Base-by-base conservation (phyloP, 2,113 vertebrate genomes). In the Zosterops pallidus region DNA sequence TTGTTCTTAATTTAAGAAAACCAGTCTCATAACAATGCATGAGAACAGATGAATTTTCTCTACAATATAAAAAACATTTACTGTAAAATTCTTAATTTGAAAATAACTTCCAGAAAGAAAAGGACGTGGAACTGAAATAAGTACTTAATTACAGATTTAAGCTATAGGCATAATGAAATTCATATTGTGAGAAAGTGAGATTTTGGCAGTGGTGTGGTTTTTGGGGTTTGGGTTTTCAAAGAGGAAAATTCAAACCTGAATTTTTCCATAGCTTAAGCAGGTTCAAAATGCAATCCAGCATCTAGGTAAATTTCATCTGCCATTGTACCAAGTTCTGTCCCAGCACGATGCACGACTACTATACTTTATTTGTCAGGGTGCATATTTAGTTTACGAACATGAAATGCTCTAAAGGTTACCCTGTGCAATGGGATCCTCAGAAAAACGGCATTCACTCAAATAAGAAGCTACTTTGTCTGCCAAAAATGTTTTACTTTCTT, bases 291-390 rank as follows among this genome's bases (percentile, higher is more conserved):
- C 39, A 86, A n/a, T 39, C 26, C 2, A 68, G 31, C 24, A 59
- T 22, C 13, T 14, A n/a, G 10, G 15, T 25, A 46, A 68, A 71
- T 29, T 28, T 71, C 35, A 64, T 14, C 57, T 71, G 44, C 46
- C 55, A 8, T 21, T 47, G 39, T 12, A 44, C 16, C 44, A 56
- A 39, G 46, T 24, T 55, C 21, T 63, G 6, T 24, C 42, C 63
- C 41, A 70, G 39, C 16, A 62, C 1, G 5, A 1, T 75, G 35
- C 9, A 20, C 1, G 8, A 22, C 3, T 20, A 2, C 14, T 59
- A 25, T 1, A 12, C 28, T 49, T 14, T 5, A 42, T 13, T 21
- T 44, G 14, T 42, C 59, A 74, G 31, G 23, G 33, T 2, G 1
- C 7, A 11, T 9, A 49, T 1, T 3, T 14, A 25, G 50, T 33